phyloP scores from a whole-genome alignment of 92 coral and sea anemone genomes.

The Zoanthus gigantus region DNA sequence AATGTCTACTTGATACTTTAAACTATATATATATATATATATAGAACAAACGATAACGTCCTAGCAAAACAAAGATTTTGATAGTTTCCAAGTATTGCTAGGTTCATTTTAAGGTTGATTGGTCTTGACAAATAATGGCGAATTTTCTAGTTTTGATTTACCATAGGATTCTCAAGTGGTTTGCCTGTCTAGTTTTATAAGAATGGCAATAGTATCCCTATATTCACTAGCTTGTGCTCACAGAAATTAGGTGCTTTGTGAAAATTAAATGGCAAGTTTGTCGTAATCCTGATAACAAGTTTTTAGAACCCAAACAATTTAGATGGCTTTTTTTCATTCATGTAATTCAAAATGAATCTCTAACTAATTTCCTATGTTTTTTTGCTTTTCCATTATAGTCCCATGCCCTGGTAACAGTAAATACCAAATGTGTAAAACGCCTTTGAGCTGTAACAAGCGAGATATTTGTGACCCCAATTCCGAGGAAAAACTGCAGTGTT shows the following conservation, averaged over 20 bases:
- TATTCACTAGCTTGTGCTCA: background rate
- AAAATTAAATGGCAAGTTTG: background rate
- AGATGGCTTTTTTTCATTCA: background rate
- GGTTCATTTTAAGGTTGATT: background rate
- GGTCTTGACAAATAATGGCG: background rate
- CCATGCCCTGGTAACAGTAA: constrained; percentile 67
- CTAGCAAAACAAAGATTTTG: too few species aligned
- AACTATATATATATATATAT: too few species aligned
- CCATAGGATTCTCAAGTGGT: background rate
- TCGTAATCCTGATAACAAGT: background rate
- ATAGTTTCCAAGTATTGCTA: background rate
- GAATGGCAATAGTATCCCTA: background rate
- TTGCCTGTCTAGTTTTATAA: background rate
- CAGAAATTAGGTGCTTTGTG: background rate
- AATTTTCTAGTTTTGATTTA: too few species aligned
- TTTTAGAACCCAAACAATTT: background rate
- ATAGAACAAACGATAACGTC: too few species aligned
- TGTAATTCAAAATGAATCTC: background rate
- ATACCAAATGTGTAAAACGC: constrained; percentile 60
- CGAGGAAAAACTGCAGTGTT: constrained; percentile 58
- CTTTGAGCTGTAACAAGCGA: constrained; percentile 62
- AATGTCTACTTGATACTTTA: too few species aligned
- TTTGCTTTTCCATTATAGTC: constrained; percentile 15
- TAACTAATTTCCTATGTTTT: background rate
- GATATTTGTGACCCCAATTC: constrained; percentile 63